These are phyloP conservation scores for Cyclopterus lumpus DNA, from an alignment of 2,797 vertebrate genomes.

Conservation along the genomic window DNA sequence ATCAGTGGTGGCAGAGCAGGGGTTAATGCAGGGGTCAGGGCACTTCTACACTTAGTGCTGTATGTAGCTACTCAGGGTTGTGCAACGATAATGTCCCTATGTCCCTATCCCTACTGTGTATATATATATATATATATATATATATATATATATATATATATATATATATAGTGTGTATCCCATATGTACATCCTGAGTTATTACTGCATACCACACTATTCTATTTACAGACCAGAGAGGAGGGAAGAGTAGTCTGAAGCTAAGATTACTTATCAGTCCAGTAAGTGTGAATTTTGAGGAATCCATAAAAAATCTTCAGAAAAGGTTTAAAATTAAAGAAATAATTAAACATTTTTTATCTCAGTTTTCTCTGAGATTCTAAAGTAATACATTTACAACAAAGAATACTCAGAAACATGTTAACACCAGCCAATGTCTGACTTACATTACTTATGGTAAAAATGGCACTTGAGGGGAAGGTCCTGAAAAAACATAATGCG, in stretches of 20 bases:
- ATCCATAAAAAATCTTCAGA: not conserved
- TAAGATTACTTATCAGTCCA: not conserved
- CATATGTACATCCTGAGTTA: slow-evolving; percentile 20
- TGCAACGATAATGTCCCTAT: slow-evolving; percentile 59
- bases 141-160: too few species aligned
- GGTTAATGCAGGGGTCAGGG: slow-evolving; percentile 74
- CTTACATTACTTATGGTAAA: not conserved
- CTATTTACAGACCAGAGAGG: not conserved
- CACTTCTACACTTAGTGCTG: slow-evolving; percentile 54
- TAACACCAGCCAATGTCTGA: not conserved
- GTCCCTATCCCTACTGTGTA: slow-evolving; percentile 14
- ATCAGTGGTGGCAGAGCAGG: slow-evolving; percentile 53
- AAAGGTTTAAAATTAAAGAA: not conserved
- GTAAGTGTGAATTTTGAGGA: not conserved
- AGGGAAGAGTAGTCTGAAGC: not conserved
- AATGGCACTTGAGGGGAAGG: not conserved
- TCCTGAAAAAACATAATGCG: not conserved
- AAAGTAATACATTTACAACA: not conserved
- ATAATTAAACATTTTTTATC: not conserved
- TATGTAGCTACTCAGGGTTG: slow-evolving; percentile 45
- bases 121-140: too few species aligned
- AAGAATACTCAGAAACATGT: not conserved
- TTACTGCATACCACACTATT: slow-evolving; percentile 13
- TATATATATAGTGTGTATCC: slow-evolving; percentile 25
- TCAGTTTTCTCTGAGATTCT: not conserved